Base-by-base conservation (phyloP, 2,888 invertebrate species). In the Mythimna lalbum region DNA sequence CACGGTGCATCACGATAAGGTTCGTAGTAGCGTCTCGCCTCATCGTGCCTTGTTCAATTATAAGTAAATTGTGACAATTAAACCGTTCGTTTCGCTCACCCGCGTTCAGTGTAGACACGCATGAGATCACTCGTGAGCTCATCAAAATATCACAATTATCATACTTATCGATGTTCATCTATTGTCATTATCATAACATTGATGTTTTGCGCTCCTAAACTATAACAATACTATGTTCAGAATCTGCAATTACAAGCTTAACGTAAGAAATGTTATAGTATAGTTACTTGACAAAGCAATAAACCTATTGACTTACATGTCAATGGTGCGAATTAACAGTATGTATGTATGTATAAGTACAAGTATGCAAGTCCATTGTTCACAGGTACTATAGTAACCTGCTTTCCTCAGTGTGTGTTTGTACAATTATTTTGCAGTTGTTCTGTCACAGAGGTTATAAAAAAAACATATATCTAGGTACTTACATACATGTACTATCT, bases 71-170 rank as follows among this genome's bases (percentile, higher is more conserved):
- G 91, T 89, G 81, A 87, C 90, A 93, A 93, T 93, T 92, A 93
- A 90, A 90, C 86, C 81, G 88, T 90, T 89, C 86, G 89, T 85
- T 86, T 81, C 85, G 86, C 86, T 87, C 86, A 79, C 84, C 76
- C 73, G 81, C 74, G 80, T 17, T 49, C 80, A 76, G 49, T 49
- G 59, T 79, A 79, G 83, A 80, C 76, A 66, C 81, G 85, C 85
- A 91, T 94, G 94, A 94, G 90, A 89, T 94, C 94, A 93, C 87
- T 89, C 82, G 82, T 94, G 93, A 92, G 88, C 89, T 94, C 93
- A 93, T 92, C 90, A 83, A 82, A 89, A 89, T 90, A 88, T 86
- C 78, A 69, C 82, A 84, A 87, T 84, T 85, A 87, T 76, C 81
- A 75, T 81, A 79, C 63, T 73, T 76, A 80, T 81, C 74, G 72